A percentile compares a stretch with the other conserved stretches of the same genome.
Evolutionary conservation across 2,113 vertebrate species (phyloP).

Genomic region (Oostethus manadensis): DNA sequence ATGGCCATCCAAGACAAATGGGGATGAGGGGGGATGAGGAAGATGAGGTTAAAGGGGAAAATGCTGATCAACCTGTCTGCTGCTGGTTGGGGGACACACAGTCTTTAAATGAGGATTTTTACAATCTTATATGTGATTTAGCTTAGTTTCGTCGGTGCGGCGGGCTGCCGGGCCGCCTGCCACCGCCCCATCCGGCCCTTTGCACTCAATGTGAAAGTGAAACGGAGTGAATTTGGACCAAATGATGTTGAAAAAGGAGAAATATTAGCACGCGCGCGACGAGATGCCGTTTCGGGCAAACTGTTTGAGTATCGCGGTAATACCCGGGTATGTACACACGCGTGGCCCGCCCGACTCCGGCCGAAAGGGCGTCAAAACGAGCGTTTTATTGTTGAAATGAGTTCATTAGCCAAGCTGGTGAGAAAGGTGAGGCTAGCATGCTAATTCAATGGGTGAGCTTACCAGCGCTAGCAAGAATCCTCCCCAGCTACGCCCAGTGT

Average conservation of each 20-base stretch:
- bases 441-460: constrained; percentile 43
- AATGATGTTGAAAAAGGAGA: background rate
- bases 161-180: constrained; percentile 34
- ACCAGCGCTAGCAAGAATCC: constrained; percentile 56
- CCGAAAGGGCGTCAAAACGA: background rate
- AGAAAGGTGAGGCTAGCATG: constrained; percentile 30
- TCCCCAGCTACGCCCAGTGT: constrained; percentile 68
- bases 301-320: background rate
- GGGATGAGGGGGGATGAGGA: constrained; percentile 32
- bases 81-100: background rate
- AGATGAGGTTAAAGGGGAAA: constrained; percentile 10
- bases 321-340: background rate
- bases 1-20: constrained; percentile 58
- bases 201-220: constrained; percentile 3
- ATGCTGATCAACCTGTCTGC: constrained; percentile 9
- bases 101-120: background rate
- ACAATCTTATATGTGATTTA: background rate
- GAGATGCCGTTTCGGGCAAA: background rate
- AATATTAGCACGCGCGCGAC: background rate
- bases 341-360: background rate
- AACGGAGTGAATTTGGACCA: background rate
- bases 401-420: constrained; percentile 18
- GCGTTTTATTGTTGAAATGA: background rate
- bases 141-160: constrained; percentile 9
- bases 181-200: constrained; percentile 62